Percentiles rank a stretch among this genome's conserved stretches.
Conservation (phyloP, 2,888 invertebrate genomes). For the Hirtodrosophila histrioides region DNA sequence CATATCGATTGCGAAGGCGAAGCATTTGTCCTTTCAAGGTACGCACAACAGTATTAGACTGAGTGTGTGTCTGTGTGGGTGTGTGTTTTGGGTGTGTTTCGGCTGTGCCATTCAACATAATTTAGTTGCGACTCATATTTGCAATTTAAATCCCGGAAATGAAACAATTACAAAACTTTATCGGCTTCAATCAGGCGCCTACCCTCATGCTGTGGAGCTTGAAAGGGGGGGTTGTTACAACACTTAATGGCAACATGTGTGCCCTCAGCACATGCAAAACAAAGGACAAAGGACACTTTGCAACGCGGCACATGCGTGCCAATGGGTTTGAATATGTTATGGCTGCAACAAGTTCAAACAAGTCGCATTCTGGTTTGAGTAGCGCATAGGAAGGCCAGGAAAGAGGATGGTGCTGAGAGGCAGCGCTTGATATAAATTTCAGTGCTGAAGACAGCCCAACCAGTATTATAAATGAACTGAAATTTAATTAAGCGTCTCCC, state of each 20-base stretch:
- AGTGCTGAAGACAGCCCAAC: conserved; percentile 3
- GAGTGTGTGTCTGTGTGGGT: conserved; percentile 7
- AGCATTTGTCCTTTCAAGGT: conserved; percentile 5
- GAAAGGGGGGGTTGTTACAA: background rate
- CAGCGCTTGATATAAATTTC: too few relatives aligned
- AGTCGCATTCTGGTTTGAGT: background rate
- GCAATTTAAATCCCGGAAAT: conserved; percentile 82
- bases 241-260: conserved; percentile 44
- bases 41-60: background rate
- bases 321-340: conserved; percentile 40
- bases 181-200: conserved; percentile 65
- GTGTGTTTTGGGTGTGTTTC: conserved; percentile 18
- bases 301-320: conserved; percentile 43
- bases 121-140: conserved; percentile 79
- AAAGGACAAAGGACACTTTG: conserved; percentile 43
- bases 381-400: background rate
- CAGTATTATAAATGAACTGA: conserved; percentile 74
- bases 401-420: too few relatives aligned
- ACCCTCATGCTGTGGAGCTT: too few relatives aligned
- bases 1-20: conserved; percentile 30
- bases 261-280: conserved; percentile 7
- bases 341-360: conserved; percentile 44
- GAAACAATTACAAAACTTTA: conserved; percentile 82
- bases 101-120: conserved; percentile 63
- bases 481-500: conserved; percentile 77